Conservation (phyloP, 1,140 invertebrate genomes). For the Antheraea mylitta region DNA sequence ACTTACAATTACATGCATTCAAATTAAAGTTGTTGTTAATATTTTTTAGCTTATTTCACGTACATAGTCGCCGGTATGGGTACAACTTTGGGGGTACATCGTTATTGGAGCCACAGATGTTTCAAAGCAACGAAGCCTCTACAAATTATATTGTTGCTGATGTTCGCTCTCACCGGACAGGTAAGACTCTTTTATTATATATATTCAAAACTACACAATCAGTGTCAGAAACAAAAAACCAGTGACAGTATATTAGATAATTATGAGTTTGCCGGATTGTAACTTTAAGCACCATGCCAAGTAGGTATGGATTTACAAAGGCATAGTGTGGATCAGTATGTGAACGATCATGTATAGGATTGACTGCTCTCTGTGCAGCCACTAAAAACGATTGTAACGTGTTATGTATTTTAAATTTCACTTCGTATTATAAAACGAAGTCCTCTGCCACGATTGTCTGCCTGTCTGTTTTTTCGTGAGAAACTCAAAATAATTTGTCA, state of each 20-base stretch:
- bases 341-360: too few species aligned
- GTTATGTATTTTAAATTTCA: too few species aligned
- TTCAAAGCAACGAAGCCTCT: conserved; percentile 14
- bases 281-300: too few species aligned
- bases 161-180: conserved; percentile 13
- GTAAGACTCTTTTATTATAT: not conserved
- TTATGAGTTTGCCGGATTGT: too few species aligned
- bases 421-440: not conserved
- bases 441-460: not conserved
- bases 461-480: not conserved
- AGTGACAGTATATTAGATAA: too few species aligned
- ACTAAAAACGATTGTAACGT: too few species aligned
- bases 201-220: not conserved
- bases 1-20: too few species aligned
- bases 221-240: too few species aligned
- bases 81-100: conserved; percentile 7
- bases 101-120: conserved; percentile 11
- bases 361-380: too few species aligned
- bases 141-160: conserved; percentile 6
- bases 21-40: not conserved
- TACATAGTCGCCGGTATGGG: conserved; percentile 8
- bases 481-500: too few species aligned
- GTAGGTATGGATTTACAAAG: too few species aligned
- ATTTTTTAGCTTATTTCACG: conserved; percentile 10
- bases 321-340: too few species aligned